phyloP scores from a whole-genome alignment of 2,797 vertebrate species.

The Pachyuromys duprasi region DNA sequence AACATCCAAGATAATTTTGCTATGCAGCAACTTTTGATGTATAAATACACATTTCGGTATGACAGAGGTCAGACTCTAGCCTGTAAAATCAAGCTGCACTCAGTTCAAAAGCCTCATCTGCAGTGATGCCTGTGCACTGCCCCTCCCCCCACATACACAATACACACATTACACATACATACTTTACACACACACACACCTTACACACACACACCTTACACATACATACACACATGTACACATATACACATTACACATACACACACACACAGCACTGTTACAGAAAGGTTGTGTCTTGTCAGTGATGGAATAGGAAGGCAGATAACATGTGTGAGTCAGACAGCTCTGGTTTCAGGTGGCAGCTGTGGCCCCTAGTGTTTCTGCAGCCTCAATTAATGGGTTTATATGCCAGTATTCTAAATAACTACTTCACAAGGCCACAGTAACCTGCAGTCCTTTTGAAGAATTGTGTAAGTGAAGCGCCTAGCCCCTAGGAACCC shows the following conservation, averaged over 20 bases:
- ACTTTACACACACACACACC: too few relatives aligned
- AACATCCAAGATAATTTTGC: conserved; percentile 13
- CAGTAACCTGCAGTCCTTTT: neutral
- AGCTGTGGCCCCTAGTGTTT: neutral
- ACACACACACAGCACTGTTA: neutral
- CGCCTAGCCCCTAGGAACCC: neutral
- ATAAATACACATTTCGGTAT: neutral
- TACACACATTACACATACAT: too few relatives aligned
- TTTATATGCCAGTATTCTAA: conserved; percentile 36
- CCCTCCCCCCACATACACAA: neutral
- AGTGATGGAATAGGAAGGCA: neutral
- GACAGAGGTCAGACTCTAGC: neutral
- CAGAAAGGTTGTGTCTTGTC: neutral
- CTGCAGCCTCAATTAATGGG: conserved; percentile 3
- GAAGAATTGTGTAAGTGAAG: conserved; percentile 19
- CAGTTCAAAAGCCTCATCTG: neutral
- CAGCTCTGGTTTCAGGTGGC: conserved; percentile 13
- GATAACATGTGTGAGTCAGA: conserved; percentile 20
- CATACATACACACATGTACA: neutral
- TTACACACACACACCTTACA: too few relatives aligned
- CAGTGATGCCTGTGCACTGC: neutral
- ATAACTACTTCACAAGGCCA: conserved; percentile 15
- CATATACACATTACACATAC: neutral
- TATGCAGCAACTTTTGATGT: neutral
- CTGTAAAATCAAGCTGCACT: conserved; percentile 34